Percentiles rank a stretch among this genome's conserved stretches.
Evolutionary conservation across 2,888 invertebrate genomes (phyloP).

Genomic region (Bruchidius siliquastri): DNA sequence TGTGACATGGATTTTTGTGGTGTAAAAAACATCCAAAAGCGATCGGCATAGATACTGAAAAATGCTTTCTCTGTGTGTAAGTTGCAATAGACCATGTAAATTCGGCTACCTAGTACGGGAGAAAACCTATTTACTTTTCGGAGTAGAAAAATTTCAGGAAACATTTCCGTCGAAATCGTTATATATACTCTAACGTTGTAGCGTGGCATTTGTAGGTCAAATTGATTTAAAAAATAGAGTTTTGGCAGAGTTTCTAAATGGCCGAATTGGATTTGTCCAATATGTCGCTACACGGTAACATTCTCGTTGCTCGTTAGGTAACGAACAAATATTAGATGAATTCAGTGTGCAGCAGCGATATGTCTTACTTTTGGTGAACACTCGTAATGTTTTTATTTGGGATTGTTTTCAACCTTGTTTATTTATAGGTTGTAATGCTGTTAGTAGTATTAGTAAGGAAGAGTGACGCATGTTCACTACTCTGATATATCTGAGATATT

Average conservation of each 20-base stretch:
- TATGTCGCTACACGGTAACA: slow-evolving; percentile 4
- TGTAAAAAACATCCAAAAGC: background rate
- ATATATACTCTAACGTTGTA: background rate
- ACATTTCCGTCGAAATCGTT: background rate
- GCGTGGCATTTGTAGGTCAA: background rate
- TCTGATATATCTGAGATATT: too few species aligned
- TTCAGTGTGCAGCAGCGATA: slow-evolving; percentile 8
- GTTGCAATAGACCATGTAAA: background rate
- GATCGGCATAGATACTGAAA: background rate
- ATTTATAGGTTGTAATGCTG: too few species aligned
- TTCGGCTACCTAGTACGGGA: background rate
- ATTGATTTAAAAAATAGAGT: slow-evolving; percentile 2
- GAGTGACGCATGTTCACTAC: too few species aligned
- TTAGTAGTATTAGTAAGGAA: too few species aligned
- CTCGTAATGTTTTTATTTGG: background rate
- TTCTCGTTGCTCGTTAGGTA: slow-evolving; percentile 12
- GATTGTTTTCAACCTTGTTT: too few species aligned
- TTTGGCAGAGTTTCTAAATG: slow-evolving; percentile 11
- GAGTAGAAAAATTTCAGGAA: background rate
- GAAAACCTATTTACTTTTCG: background rate
- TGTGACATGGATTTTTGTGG: too few species aligned
- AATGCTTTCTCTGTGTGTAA: background rate
- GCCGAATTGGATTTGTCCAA: slow-evolving; percentile 9
- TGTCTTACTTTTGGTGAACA: slow-evolving; percentile 2
- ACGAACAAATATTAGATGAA: slow-evolving; percentile 17